phyloP scores from a whole-genome alignment of 2,888 invertebrate species.

The Agelastica alni region DNA sequence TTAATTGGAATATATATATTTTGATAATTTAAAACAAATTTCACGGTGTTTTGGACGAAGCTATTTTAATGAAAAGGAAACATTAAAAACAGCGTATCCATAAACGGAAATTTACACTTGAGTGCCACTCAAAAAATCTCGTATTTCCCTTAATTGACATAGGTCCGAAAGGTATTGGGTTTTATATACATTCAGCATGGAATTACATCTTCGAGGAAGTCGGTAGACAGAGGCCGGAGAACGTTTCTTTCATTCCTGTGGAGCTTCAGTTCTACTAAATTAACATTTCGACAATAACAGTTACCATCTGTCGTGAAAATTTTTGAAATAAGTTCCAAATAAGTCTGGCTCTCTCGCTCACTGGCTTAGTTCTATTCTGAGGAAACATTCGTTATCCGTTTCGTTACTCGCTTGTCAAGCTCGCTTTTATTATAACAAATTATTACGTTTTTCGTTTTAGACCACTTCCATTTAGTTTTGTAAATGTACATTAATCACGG shows the following conservation, averaged over 20 bases:
- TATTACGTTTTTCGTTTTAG: neutral
- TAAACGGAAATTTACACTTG: neutral
- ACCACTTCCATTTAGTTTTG: neutral
- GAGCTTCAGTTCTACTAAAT: slow-evolving; percentile 1
- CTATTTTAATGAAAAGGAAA: too few relatives aligned
- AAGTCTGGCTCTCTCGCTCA: neutral
- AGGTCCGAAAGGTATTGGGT: slow-evolving; percentile 8
- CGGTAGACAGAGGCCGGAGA: neutral
- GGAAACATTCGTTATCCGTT: slow-evolving; percentile 8
- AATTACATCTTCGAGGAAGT: slow-evolving; percentile 10
- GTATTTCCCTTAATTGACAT: slow-evolving; percentile 1
- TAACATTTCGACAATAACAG: slow-evolving; percentile 9
- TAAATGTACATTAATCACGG: neutral
- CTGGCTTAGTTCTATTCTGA: neutral
- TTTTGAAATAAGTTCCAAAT: neutral
- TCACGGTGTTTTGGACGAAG: too few relatives aligned
- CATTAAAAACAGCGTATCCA: too few relatives aligned
- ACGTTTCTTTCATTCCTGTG: slow-evolving; percentile 5
- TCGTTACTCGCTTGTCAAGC: neutral
- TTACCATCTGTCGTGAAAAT: slow-evolving; percentile 10
- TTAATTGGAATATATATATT: too few relatives aligned
- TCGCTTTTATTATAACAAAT: slow-evolving; percentile 4
- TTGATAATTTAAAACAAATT: too few relatives aligned
- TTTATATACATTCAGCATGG: slow-evolving; percentile 8
- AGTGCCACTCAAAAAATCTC: slow-evolving; percentile 1